Base-by-base conservation (phyloP, 2,797 vertebrate genomes). In the Lutjanus argentimaculatus region DNA sequence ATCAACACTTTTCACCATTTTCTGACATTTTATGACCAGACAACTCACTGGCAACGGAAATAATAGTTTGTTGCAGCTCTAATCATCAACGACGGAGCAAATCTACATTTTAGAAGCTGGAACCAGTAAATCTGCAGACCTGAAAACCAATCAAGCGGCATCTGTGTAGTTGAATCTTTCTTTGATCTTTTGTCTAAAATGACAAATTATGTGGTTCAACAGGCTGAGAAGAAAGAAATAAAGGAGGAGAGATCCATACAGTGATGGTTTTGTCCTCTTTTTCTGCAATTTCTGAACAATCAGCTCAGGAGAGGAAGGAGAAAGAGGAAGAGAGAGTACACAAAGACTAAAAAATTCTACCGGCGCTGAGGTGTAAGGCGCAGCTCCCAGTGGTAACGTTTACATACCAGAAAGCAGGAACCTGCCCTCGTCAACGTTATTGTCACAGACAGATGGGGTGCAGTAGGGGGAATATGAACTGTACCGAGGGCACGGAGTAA, bases 361-460 rank as follows among this genome's bases (percentile, higher is more conserved):
- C 16, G 40, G 80, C 3, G 21, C 81, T 74, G 75, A 84, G 45
- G 67, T 67, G 19, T 52, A 76, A 64, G 42, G 1, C 25, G 49
- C 75, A 40, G 83, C n/a, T 92, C 82, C 87, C 86, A 78, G 77
- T 81, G 76, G 88, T 67, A 71, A 86, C 51, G 82, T 92, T 92
- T 91, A 90, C 89, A 92, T 87, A 85, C 89, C 89, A 91, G 82
- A 88, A 70, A 83, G 63, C 77, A 73, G 43, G 16, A 85, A 90
- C 89, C 85, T 91, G 91, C 90, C 79, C 86, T 83, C 80, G 49
- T 89, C 88, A 85, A 80, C 85, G 42, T 91, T 90, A 91, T 91
- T 91, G 89, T 91, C 91, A 74, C 90, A 87, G 89, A 90, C 89
- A 85, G 91, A 90, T 88, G 91, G 89, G 89, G 88, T 78, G 75